A percentile compares a stretch with the other conserved stretches of the same genome.
These are phyloP conservation scores for Poeciliopsis infans DNA, from an alignment of 2,797 vertebrate species.

Conservation along the genomic window DNA sequence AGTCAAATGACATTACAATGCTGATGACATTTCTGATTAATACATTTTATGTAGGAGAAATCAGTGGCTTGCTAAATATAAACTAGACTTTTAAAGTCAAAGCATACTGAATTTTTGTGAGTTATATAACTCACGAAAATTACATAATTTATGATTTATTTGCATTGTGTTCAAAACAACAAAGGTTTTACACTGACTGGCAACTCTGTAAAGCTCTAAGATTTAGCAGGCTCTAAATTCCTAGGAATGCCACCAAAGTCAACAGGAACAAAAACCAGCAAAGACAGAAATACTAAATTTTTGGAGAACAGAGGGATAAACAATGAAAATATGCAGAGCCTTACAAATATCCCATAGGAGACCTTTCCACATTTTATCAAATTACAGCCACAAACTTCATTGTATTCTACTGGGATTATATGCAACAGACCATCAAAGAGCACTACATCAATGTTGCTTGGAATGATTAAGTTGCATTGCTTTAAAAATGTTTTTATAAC, in stretches of 20 bases:
- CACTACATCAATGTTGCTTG: neutral
- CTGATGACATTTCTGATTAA: neutral
- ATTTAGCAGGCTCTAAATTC: constrained; percentile 44
- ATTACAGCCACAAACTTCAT: neutral
- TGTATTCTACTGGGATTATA: neutral
- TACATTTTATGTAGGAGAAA: neutral
- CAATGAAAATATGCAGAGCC: neutral
- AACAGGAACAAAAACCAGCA: constrained; percentile 49
- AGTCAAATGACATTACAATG: constrained; percentile 25
- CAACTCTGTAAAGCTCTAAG: constrained; percentile 24
- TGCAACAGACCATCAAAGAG: constrained; percentile 1
- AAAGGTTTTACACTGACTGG: constrained; percentile 33
- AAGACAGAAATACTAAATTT: constrained; percentile 36
- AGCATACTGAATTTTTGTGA: neutral
- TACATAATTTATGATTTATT: constrained; percentile 4
- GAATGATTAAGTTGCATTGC: neutral
- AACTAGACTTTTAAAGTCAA: constrained; percentile 14
- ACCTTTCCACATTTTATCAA: neutral
- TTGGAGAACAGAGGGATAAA: constrained; percentile 35
- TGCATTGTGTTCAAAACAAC: neutral
- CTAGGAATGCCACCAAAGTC: constrained; percentile 55
- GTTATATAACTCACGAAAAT: neutral
- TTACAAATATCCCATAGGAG: neutral
- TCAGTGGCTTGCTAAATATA: constrained; percentile 21
- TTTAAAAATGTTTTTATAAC: neutral